phyloP scores from a whole-genome alignment of 2,113 vertebrate species.

The Bucco capensis region DNA sequence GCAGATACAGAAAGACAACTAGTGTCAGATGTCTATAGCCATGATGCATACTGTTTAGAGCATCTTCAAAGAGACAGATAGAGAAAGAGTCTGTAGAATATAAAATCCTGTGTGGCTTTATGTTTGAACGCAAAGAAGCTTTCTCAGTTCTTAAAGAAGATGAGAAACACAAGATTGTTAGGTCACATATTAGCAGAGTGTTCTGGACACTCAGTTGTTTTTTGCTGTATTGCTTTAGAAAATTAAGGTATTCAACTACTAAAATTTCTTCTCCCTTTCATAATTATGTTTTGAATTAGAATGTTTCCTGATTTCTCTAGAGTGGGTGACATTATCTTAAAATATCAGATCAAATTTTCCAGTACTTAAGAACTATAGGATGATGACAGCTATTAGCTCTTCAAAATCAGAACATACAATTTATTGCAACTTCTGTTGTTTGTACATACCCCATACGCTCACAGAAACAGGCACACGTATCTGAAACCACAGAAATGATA shows the following conservation, averaged over 20 bases:
- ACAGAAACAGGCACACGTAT: background rate
- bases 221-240: background rate
- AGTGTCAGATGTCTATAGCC: background rate
- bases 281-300: background rate
- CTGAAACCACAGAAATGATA: background rate
- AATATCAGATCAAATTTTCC: background rate
- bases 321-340: background rate
- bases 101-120: background rate
- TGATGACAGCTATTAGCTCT: background rate
- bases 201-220: background rate
- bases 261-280: background rate
- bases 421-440: background rate
- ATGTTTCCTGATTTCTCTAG: background rate
- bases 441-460: background rate
- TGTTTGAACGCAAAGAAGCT: background rate
- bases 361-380: background rate
- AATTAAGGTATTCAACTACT: background rate
- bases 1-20: fast-evolving
- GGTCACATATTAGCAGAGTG: background rate
- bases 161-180: background rate
- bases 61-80: background rate
- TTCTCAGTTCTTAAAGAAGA: background rate
- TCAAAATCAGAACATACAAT: background rate
- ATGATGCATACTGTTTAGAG: background rate
- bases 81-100: background rate